Evolutionary conservation across 2,797 vertebrate species (phyloP), one percentile per base, ranked within the genome.

Genomic region (Buphagus erythrorhynchus): DNA sequence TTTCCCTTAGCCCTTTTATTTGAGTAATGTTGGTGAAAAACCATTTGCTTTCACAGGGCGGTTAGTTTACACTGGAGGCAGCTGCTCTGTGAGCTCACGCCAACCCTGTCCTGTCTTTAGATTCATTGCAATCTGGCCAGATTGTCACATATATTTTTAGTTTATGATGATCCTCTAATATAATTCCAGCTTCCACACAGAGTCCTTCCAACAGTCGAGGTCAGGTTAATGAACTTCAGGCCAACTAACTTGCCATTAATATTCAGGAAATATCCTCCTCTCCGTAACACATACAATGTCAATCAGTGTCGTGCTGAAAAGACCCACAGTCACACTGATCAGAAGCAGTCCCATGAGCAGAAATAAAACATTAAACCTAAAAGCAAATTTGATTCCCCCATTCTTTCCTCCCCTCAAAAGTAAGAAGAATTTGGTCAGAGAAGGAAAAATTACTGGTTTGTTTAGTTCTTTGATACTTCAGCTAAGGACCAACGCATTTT

Each of bases 181-280:
- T 55, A 95, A 58, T 89, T 87, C 57, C 71, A 91, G 81, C 88
- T 95, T 97, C 90, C 89, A 93, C 62, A 82, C 57, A 95, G 45
- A 91, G 66, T 85, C 77, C 78, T 97, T 97, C 93, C 94, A 97
- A 88, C 74, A 90, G 80, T 83, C 95, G 94, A 93, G 75, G 40
- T 95, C 87, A 96, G 94, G 96, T 97, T 97, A 97, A 97, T 93
- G 97, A 93, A 95, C 97, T 97, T 96, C 95, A 88, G 93, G 95
- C 90, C 93, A 97, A 94, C 69, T 75, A 95, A 97, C 91, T 94
- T 68, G 92, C 45, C 88, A 98, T 97, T 97, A 97, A 97, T 96
- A 88, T 90, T 94, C 71, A 96, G 74, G 91, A 98, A 97, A 96
- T 97, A 96, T 63, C 81, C 95, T 94, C 81, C 87, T 90, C 66